A percentile compares a stretch with the other conserved stretches of the same genome.
phyloP scores from a whole-genome alignment of 2,113 vertebrate species.

The Crotalus viridis region DNA sequence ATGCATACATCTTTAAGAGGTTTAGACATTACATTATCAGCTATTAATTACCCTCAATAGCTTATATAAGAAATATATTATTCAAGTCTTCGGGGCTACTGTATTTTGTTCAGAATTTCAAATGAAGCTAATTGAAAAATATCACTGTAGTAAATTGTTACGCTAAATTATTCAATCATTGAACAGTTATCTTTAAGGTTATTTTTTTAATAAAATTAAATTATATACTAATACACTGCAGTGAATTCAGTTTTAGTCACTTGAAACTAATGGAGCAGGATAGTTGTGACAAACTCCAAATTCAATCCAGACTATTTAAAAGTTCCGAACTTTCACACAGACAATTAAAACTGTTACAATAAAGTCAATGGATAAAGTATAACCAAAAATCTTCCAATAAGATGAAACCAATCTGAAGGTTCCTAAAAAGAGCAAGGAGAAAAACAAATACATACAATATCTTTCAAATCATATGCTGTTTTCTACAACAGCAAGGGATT shows the following conservation, averaged over 20 bases:
- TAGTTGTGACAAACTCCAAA: not conserved
- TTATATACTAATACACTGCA: not conserved
- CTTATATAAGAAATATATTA: not conserved
- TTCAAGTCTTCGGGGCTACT: not conserved
- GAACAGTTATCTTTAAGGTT: not conserved
- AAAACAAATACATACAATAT: not conserved
- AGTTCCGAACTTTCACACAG: not conserved
- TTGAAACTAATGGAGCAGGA: not conserved
- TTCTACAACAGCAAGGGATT: not conserved
- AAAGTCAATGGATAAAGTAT: not conserved
- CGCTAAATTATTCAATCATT: not conserved
- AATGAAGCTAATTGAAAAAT: not conserved
- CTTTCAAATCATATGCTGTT: not conserved
- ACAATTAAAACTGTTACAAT: not conserved
- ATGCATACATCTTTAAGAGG: not conserved
- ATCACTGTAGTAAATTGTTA: not conserved
- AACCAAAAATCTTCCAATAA: not conserved
- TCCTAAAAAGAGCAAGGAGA: not conserved
- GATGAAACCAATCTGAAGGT: not conserved
- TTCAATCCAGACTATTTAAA: not conserved
- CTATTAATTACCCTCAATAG: not conserved
- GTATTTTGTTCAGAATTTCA: not conserved
- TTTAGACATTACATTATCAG: not conserved
- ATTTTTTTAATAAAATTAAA: not conserved
- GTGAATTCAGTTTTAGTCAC: not conserved